Evolutionary conservation across 2,113 vertebrate species (phyloP).

Genomic region (Pachycephala philippinensis): DNA sequence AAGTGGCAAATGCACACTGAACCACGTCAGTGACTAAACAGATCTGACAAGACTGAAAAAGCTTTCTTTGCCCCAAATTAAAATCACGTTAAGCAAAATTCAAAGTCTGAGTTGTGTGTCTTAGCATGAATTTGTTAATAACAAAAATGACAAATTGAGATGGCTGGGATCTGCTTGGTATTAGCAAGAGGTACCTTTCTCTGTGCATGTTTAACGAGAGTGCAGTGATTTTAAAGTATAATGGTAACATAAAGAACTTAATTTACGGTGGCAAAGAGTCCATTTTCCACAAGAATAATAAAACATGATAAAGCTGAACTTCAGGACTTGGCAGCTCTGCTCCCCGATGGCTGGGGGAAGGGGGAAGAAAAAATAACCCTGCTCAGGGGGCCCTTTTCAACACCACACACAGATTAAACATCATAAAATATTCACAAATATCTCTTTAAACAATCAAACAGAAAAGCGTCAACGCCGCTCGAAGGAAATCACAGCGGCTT

Average conservation of each 20-base stretch:
- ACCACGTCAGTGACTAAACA: not conserved
- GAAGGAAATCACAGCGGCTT: conserved; percentile 25
- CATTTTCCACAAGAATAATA: conserved; percentile 62
- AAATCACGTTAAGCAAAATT: not conserved
- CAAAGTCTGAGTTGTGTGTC: not conserved
- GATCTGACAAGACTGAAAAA: not conserved
- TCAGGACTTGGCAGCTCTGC: conserved; percentile 9
- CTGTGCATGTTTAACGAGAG: conserved; percentile 42
- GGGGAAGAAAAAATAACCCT: conserved; percentile 5
- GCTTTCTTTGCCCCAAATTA: not conserved
- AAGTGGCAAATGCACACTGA: not conserved
- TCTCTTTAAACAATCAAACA: conserved; percentile 17
- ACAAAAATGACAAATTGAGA: not conserved
- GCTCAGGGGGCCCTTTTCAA: conserved; percentile 17
- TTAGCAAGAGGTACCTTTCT: not conserved
- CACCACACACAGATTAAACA: not conserved
- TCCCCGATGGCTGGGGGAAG: not conserved
- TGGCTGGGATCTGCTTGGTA: not conserved
- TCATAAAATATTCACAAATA: conserved; percentile 15
- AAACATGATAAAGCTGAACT: conserved; percentile 46
- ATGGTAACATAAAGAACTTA: conserved; percentile 58
- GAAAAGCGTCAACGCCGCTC: not conserved
- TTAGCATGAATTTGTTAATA: not conserved
- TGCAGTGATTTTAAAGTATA: conserved; percentile 56
- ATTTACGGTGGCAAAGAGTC: conserved; percentile 5